phyloP scores from a whole-genome alignment of 1,140 invertebrate species.

The Bombus terrestris region DNA sequence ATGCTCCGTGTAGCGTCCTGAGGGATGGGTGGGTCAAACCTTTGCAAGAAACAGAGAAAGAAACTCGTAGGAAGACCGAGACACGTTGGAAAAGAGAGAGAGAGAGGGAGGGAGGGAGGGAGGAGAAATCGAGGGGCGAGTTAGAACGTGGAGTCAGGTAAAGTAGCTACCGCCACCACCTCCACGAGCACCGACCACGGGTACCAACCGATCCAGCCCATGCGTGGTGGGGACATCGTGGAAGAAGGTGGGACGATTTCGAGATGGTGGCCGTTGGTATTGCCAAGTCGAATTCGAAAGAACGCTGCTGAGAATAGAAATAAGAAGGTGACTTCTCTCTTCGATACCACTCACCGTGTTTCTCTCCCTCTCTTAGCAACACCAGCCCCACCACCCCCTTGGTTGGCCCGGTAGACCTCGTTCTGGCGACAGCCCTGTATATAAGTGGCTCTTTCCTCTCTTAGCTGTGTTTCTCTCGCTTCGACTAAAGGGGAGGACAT shows the following conservation, averaged over 20 bases:
- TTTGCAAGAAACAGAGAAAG: background rate
- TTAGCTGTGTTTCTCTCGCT: conserved; percentile 8
- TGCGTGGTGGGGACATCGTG: conserved; percentile 37
- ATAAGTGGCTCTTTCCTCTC: background rate
- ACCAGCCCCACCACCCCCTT: background rate
- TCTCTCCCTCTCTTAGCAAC: background rate
- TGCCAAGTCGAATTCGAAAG: conserved; percentile 56
- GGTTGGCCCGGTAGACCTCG: background rate
- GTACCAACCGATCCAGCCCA: conserved; percentile 43
- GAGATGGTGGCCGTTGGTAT: conserved; percentile 54
- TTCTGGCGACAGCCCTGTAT: background rate
- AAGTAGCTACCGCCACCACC: conserved; percentile 21
- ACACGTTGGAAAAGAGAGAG: background rate
- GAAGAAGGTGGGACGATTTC: conserved; percentile 48
- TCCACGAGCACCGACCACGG: conserved; percentile 21
- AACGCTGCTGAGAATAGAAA: conserved; percentile 56
- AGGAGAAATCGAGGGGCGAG: background rate
- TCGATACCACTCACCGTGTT: conserved; percentile 30
- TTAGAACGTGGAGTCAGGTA: conserved; percentile 32
- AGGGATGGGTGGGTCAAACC: conserved; percentile 10
- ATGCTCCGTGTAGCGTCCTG: background rate
- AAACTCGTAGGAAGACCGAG: background rate
- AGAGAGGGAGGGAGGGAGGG: background rate
- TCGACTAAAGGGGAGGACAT: conserved; percentile 28
- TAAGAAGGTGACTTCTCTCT: conserved; percentile 61